Evolutionary conservation across 1,140 invertebrate genomes (phyloP), one percentile per base, ranked within the genome.

Genomic region (Tetragnatha versicolor): DNA sequence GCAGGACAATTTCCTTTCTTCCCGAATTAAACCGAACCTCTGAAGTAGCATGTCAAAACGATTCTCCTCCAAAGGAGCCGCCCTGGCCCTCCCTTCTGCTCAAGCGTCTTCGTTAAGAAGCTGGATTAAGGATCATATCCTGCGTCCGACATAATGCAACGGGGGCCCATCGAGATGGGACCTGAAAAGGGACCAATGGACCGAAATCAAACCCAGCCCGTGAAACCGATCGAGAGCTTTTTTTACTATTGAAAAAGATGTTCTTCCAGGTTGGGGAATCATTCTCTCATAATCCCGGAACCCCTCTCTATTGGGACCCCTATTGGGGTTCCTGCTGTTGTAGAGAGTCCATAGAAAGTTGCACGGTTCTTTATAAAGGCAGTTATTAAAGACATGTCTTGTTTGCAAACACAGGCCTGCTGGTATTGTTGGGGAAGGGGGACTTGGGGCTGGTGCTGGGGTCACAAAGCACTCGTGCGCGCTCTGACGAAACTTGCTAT

Each of bases 381-480:
- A 77, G 73, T 77, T 61, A 77, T 77, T 77, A 77, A 77, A 77
- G 73, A 77, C 55, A 77, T 77, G 73, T 77, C 73, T 77, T 77
- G 73, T 77, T 77, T 77, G 73, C 73, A 77, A 77, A 77, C 73
- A 77, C 45, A 53, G 73, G 20, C 73, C 47, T 65, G 73, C 45
- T 77, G 66, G 47, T 27, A 65, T 77, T 77, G 73, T 77, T 45
- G 9, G 27, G 29, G 35, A 35, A n/a, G 12, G 55, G 58, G 61
- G 61, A 39, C 73, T 77, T 77, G 42, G 33, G 27, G 61, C 47
- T 75, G 51, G 6, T n/a, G n/a, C n/a, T n/a, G n/a, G n/a, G n/a
- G n/a, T n/a, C n/a, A n/a, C n/a, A n/a, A n/a, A n/a, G n/a, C n/a
- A n/a, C n/a, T n/a, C n/a, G n/a, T n/a, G n/a, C n/a, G n/a, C n/a